Conservation (phyloP, 2,113 vertebrate species). For the Bubo blakistoni region DNA sequence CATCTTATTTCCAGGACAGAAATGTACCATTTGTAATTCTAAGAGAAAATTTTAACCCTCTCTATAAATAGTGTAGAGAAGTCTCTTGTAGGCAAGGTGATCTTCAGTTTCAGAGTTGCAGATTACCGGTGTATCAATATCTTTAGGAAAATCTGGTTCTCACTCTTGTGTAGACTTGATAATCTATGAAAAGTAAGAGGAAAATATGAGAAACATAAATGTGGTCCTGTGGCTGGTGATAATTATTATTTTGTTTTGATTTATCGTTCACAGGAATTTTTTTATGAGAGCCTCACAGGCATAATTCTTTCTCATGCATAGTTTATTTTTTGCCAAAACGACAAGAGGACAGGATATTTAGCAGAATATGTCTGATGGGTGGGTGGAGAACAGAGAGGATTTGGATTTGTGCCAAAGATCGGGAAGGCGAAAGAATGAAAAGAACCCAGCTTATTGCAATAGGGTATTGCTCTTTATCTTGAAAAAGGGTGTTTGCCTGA, state of each 20-base stretch:
- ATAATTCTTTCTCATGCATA: slow-evolving; percentile 58
- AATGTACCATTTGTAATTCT: neutral
- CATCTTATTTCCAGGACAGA: neutral
- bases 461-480: neutral
- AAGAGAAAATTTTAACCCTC: neutral
- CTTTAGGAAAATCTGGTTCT: slow-evolving; percentile 35
- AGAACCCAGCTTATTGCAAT: neutral
- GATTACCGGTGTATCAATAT: neutral
- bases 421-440: slow-evolving; percentile 23
- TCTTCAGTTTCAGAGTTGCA: neutral
- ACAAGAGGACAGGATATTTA: slow-evolving; percentile 56
- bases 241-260: slow-evolving; percentile 83
- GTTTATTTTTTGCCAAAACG: slow-evolving; percentile 65
- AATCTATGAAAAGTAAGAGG: slow-evolving; percentile 50
- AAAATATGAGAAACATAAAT: slow-evolving; percentile 67
- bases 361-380: slow-evolving; percentile 50
- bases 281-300: slow-evolving; percentile 69
- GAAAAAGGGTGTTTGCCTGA: slow-evolving; percentile 14
- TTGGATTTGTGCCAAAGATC: slow-evolving; percentile 33
- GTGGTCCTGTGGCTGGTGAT: slow-evolving; percentile 63
- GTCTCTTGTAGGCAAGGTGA: neutral
- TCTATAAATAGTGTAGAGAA: neutral
- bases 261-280: slow-evolving; percentile 71
- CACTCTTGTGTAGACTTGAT: slow-evolving; percentile 65
- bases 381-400: slow-evolving; percentile 35